Base-by-base conservation (phyloP, 2,888 invertebrate species). In the Mimas tiliae region DNA sequence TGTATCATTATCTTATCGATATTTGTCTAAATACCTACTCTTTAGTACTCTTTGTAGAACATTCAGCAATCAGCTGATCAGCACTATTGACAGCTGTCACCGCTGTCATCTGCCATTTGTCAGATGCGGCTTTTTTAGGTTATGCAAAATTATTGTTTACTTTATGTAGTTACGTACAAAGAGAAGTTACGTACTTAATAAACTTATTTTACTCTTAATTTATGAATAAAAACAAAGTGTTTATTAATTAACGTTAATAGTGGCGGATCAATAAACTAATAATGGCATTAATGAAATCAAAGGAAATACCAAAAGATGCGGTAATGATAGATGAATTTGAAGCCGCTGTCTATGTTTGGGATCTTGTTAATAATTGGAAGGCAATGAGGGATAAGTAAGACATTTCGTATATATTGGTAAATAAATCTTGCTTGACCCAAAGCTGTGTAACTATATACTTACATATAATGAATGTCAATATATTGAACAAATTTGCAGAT, bases 261-360 rank as follows among this genome's bases (percentile, higher is more conserved):
- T 50, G 50, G 8, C 8, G 19, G 8, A 19, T 50, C 8, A 50
- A 50, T 50, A 6, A 12, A 21, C 14, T 1, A 11, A 64, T 12
- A n/a, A 96, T 96, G 96, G 95, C 95, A 64, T 83, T 96, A 68
- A 86, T 90, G 72, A 93, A 87, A 74, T 85, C 86, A n/a, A 89
- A 78, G 62, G 87, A 94, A 6, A 76, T 96, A 47, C 96, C 96
- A 0, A 71, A 88, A 71, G 96, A 95, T 89, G 96, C 96, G 0
- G 92, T 96, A 0, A 50, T 86, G 45, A 76, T 96, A 63, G 83
- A 86, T 6, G 94, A 94, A 84, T 67, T 88, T 0, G 94, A 96
- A 76, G 97, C 96, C 0, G 69, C 94, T 0, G 68, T 79, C 1
- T 95, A 96, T 80, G 95, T 95, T 74, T 94, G 94, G 93, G 91